phyloP scores from a whole-genome alignment of 2,113 vertebrate species.

The Morone saxatilis region DNA sequence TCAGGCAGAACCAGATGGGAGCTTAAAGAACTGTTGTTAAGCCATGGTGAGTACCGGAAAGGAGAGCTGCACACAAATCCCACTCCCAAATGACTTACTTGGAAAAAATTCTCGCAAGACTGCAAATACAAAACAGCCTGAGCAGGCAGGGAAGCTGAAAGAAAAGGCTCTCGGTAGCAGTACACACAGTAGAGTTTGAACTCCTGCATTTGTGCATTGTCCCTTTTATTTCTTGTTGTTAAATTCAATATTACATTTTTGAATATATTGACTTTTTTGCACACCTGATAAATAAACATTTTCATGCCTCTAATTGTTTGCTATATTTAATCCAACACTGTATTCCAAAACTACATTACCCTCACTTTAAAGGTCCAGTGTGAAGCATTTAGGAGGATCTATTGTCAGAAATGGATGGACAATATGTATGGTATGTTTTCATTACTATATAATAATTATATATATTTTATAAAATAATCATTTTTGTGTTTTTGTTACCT shows the following conservation, averaged over 20 bases:
- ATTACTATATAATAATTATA: too few relatives aligned
- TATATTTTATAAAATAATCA: too few relatives aligned
- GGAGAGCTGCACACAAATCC: conserved; percentile 71
- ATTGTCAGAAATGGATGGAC: too few relatives aligned
- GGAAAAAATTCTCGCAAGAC: conserved; percentile 64
- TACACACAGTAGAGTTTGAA: conserved; percentile 24
- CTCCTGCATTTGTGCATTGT: conserved; percentile 46
- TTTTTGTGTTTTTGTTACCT: too few relatives aligned
- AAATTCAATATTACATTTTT: conserved; percentile 56
- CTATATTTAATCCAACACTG: conserved; percentile 41
- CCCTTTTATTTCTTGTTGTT: conserved; percentile 48
- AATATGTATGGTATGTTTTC: too few relatives aligned
- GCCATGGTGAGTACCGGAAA: conserved; percentile 64
- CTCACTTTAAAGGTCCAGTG: neutral
- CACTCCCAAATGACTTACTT: conserved; percentile 65
- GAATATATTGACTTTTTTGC: conserved; percentile 71
- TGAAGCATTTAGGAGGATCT: too few relatives aligned
- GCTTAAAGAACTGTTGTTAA: conserved; percentile 70
- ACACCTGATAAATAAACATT: conserved; percentile 78
- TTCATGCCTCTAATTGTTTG: conserved; percentile 60
- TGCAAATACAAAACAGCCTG: conserved; percentile 72
- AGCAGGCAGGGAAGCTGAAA: conserved; percentile 40
- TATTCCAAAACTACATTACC: neutral
- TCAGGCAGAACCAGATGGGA: conserved; percentile 73
- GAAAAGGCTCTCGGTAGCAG: conserved; percentile 20